phyloP scores from a whole-genome alignment of 2,888 invertebrate species.

The Callimorpha dominula region DNA sequence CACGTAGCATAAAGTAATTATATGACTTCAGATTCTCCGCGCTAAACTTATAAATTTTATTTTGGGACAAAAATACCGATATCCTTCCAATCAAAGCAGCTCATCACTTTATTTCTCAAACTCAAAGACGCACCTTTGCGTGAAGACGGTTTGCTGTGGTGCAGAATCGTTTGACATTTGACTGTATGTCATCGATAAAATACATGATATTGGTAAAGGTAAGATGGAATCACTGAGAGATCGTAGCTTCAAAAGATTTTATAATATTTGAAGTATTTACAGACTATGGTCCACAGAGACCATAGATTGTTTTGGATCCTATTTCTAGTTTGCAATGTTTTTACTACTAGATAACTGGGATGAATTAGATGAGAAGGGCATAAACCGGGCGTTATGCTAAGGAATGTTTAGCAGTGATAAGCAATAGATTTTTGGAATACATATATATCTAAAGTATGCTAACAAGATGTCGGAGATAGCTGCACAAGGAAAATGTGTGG shows the following conservation, averaged over 20 bases:
- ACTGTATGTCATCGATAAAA: slow-evolving; percentile 32
- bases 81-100: not conserved
- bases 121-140: slow-evolving; percentile 37
- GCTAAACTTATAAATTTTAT: no score
- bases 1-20: no score
- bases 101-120: slow-evolving; percentile 35
- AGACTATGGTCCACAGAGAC: no score
- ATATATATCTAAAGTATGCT: no score
- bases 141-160: slow-evolving; percentile 41
- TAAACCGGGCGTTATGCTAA: no score
- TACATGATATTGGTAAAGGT: slow-evolving; percentile 23
- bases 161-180: slow-evolving; percentile 35
- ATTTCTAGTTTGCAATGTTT: not conserved
- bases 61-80: not conserved
- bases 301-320: not conserved
- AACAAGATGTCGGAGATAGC: no score
- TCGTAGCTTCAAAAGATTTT: not conserved
- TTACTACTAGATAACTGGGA: not conserved
- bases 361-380: no score
- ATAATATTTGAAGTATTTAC: not conserved
- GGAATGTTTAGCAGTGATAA: no score
- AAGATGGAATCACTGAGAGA: not conserved
- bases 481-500: no score
- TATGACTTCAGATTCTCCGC: no score
- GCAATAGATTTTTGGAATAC: no score